Evolutionary conservation across 2,888 invertebrate genomes (phyloP), one percentile per base, ranked within the genome.

Genomic region (Suillia variegata): DNA sequence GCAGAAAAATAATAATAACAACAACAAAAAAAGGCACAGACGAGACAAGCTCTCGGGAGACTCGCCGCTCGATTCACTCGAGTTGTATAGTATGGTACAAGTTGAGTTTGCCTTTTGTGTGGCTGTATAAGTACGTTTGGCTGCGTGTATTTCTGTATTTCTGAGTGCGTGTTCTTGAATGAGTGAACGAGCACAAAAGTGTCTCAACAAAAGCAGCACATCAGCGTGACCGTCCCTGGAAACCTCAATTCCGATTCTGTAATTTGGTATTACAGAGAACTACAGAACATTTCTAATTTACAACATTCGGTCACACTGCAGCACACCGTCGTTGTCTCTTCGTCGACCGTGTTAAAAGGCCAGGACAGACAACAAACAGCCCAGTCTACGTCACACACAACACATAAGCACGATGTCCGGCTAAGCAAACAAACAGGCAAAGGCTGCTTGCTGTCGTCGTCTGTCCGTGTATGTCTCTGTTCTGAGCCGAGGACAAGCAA

Each of bases 131-230:
- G 6, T 38, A n/a, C 15, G 38, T 38, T 38, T 13, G 38, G 38
- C 38, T 38, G 13, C 4, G 38, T 38, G 10, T 38, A n/a, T 38
- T n/a, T n/a, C 12, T n/a, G 26, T 26, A 26, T 26, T 26, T n/a
- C n/a, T n/a, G n/a, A n/a, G n/a, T 74, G 71, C 62, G 62, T 68
- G 73, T 71, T 71, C 74, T 69, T 74, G 74, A 72, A 72, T 73
- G 73, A 38, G 31, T 45, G 26, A 24, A 31, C 24, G 42, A 17
- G 18, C 42, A 31, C 45, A 51, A 55, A 42, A 42, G 38, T 50
- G 45, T 45, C 20, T 49, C 38, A 38, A 56, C 24, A 26, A 26
- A 26, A 26, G 26, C 10, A 26, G 26, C 26, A n/a, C n/a, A n/a
- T n/a, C n/a, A n/a, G n/a, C n/a, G n/a, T n/a, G n/a, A n/a, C n/a